A percentile compares a stretch with the other conserved stretches of the same genome.
These are phyloP conservation scores for Drosophila ananassae DNA, from an alignment of 1,140 invertebrate genomes.

Conservation along the genomic window DNA sequence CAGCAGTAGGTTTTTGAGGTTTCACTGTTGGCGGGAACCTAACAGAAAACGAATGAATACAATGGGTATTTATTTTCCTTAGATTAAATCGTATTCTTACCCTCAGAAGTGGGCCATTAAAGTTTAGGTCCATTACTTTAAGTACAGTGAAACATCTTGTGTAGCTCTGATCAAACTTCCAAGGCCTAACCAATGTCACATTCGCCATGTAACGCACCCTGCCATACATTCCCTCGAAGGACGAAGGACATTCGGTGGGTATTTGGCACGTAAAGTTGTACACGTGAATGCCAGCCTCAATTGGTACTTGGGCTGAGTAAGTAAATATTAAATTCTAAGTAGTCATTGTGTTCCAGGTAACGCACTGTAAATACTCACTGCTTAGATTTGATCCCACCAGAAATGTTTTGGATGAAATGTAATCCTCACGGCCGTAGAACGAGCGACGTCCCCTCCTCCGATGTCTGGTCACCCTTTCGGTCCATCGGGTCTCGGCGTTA, in stretches of 20 bases:
- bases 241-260: constrained; percentile 87
- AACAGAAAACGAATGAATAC: neutral
- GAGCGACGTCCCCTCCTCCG: constrained; percentile 14
- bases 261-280: constrained; percentile 86
- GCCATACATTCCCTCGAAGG: constrained; percentile 89
- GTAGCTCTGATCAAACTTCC: constrained; percentile 90
- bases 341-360: constrained; percentile 84
- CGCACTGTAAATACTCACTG: constrained; percentile 28
- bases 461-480: constrained; percentile 30
- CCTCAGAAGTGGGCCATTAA: constrained; percentile 65
- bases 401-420: constrained; percentile 71
- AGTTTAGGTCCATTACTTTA: constrained; percentile 89
- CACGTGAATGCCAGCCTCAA: constrained; percentile 85
- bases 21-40: constrained; percentile 60
- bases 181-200: constrained; percentile 88
- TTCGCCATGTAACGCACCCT: constrained; percentile 88
- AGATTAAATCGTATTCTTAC: constrained; percentile 21
- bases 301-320: constrained; percentile 49
- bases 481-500: constrained; percentile 68
- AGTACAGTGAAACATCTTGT: constrained; percentile 90
- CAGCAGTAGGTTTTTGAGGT: constrained; percentile 61
- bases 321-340: constrained; percentile 73
- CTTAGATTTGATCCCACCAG: constrained; percentile 66
- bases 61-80: neutral
- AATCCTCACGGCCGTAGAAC: constrained; percentile 70